Evolutionary conservation across 2,888 invertebrate species (phyloP), one percentile per base, ranked within the genome.

Genomic region (Fragum fragum): DNA sequence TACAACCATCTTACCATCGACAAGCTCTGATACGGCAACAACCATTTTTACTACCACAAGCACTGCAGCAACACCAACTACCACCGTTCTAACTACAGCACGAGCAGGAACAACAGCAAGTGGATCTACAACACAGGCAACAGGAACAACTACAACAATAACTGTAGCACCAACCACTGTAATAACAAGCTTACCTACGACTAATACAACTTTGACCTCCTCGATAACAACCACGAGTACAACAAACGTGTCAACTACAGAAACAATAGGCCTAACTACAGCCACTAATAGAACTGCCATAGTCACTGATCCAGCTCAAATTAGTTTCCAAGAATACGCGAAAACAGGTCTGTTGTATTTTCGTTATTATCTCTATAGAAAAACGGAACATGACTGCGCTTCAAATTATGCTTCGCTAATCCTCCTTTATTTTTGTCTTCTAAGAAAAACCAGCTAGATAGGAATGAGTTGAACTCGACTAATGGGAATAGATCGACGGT

Each of bases 311-410:
- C 11, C 42, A 47, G 16, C 68, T 16, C 5, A 42, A 18, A 21
- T 47, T 11, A 68, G 47, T 29, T 63, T 63, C 36, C 16, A 14
- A 36, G 63, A 63, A 28, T 63, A 36, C 21, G 63, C 36, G 16
- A 63, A 63, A 63, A 63, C 9, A n/a, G 63, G 63, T 63, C 1
- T 2, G 63, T 63, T 57, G n/a, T n/a, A n/a, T n/a, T n/a, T n/a
- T n/a, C n/a, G n/a, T n/a, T n/a, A n/a, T n/a, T n/a, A n/a, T n/a
- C n/a, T n/a, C n/a, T n/a, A n/a, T n/a, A n/a, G n/a, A n/a, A n/a
- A n/a, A n/a, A n/a, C n/a, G n/a, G n/a, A n/a, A n/a, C n/a, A n/a
- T n/a, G n/a, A n/a, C n/a, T n/a, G n/a, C n/a, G n/a, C n/a, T n/a
- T n/a, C n/a, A n/a, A n/a, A n/a, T n/a, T n/a, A n/a, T n/a, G n/a